Evolutionary conservation across 2,888 invertebrate species (phyloP).

Genomic region (Cephus rjabovi): DNA sequence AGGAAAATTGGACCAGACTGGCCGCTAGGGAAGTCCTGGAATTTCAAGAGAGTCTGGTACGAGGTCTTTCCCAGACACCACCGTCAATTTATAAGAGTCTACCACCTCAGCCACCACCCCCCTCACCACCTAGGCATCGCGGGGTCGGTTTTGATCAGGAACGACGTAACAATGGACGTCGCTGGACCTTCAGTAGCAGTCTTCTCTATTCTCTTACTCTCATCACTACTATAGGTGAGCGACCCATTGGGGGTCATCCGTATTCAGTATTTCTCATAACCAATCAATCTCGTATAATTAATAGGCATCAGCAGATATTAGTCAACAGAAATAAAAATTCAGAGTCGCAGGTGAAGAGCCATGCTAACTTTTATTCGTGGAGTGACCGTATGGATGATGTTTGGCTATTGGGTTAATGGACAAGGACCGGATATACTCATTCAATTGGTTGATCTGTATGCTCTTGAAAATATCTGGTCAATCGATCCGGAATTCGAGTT

Average conservation of each 20-base stretch:
- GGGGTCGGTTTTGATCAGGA: constrained; percentile 48
- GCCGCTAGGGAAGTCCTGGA: constrained; percentile 89
- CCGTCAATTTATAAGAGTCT: constrained; percentile 54
- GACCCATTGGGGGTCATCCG: background rate
- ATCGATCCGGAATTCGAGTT: background rate
- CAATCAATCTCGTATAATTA: background rate
- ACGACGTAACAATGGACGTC: constrained; percentile 69
- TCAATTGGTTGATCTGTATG: background rate
- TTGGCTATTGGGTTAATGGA: background rate
- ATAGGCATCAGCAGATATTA: background rate
- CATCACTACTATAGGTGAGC: constrained; percentile 94
- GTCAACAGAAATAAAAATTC: background rate
- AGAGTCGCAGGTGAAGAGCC: background rate
- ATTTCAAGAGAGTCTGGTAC: constrained; percentile 76
- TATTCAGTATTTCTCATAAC: background rate
- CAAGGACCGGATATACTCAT: background rate
- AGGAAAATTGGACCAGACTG: constrained; percentile 90
- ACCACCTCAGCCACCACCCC: constrained; percentile 18
- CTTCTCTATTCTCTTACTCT: constrained; percentile 93
- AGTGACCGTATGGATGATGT: background rate
- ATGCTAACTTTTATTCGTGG: background rate
- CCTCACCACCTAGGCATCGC: constrained; percentile 30
- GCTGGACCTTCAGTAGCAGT: constrained; percentile 93
- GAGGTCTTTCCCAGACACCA: constrained; percentile 59
- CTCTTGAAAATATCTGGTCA: background rate